Percentiles rank a stretch among this genome's conserved stretches.
Evolutionary conservation across 64 coral and sea anemone genomes (phyloP).

Genomic region (Montipora sp.): DNA sequence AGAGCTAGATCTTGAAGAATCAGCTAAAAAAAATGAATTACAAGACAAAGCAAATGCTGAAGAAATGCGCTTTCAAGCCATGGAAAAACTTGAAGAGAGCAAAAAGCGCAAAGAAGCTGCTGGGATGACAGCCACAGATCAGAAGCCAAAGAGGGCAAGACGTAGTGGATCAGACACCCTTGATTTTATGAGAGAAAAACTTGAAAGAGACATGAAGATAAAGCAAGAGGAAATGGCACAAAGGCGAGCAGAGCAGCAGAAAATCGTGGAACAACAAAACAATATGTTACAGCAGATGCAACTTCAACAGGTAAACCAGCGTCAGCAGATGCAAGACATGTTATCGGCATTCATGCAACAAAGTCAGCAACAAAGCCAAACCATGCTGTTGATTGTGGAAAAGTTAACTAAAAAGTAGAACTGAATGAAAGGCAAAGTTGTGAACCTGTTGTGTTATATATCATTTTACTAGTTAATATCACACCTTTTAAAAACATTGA

Average conservation of each 20-base stretch:
- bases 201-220: slow-evolving; percentile 34
- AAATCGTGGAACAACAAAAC: slow-evolving; percentile 15
- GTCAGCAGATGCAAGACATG: slow-evolving; percentile 21
- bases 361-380: slow-evolving; percentile 21
- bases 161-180: slow-evolving; percentile 53
- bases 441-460: too few species aligned
- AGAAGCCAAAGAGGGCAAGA: slow-evolving; percentile 55
- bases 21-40: slow-evolving; percentile 29
- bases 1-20: slow-evolving; percentile 44
- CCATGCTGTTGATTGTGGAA: slow-evolving; percentile 19
- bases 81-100: slow-evolving; percentile 50
- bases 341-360: slow-evolving; percentile 41
- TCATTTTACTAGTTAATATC: too few species aligned
- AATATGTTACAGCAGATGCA: slow-evolving; percentile 31
- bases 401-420: neutral
- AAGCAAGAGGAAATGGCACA: slow-evolving; percentile 31
- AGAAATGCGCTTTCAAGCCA: slow-evolving; percentile 49
- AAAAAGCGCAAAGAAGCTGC: slow-evolving; percentile 42
- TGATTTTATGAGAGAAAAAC: slow-evolving; percentile 62
- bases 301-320: slow-evolving; percentile 2
- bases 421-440: neutral
- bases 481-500: too few species aligned
- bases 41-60: slow-evolving; percentile 59
- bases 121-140: neutral
- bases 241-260: slow-evolving; percentile 22